A percentile compares a stretch with the other conserved stretches of the same genome.
Evolutionary conservation across 2,888 invertebrate genomes (phyloP).

Genomic region (Drosophila paucipuncta): DNA sequence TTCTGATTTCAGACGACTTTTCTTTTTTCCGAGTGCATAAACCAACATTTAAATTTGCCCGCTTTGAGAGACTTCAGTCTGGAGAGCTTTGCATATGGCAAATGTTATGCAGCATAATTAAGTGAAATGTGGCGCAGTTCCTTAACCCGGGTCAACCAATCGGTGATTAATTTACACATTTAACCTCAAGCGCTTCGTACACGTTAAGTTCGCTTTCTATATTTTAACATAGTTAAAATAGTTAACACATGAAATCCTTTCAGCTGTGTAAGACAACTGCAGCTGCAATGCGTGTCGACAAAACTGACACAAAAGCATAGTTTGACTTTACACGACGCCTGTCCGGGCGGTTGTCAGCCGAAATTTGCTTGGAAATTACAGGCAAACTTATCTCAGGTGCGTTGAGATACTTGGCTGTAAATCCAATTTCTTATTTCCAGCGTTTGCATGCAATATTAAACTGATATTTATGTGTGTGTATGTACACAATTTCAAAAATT

Average conservation of each 20-base stretch:
- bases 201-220: conserved; percentile 16
- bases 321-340: neutral
- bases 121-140: conserved; percentile 42
- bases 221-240: neutral
- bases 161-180: conserved; percentile 33
- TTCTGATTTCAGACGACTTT: neutral
- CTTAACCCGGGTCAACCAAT: conserved; percentile 21
- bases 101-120: conserved; percentile 47
- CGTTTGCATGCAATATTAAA: conserved; percentile 30
- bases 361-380: neutral
- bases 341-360: neutral
- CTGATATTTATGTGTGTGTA: neutral
- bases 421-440: conserved; percentile 16
- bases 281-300: conserved; percentile 52
- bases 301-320: conserved; percentile 10
- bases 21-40: neutral
- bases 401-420: conserved; percentile 8
- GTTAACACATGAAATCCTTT: conserved; percentile 21
- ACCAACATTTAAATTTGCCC: neutral
- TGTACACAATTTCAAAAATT: conserved; percentile 33
- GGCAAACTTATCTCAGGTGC: conserved; percentile 6
- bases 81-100: conserved; percentile 12
- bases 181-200: conserved; percentile 8
- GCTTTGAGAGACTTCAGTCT: conserved; percentile 2
- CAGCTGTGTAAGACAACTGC: conserved; percentile 32